phyloP scores from a whole-genome alignment of 2,888 invertebrate species.

The Cryptus viduatorius region DNA sequence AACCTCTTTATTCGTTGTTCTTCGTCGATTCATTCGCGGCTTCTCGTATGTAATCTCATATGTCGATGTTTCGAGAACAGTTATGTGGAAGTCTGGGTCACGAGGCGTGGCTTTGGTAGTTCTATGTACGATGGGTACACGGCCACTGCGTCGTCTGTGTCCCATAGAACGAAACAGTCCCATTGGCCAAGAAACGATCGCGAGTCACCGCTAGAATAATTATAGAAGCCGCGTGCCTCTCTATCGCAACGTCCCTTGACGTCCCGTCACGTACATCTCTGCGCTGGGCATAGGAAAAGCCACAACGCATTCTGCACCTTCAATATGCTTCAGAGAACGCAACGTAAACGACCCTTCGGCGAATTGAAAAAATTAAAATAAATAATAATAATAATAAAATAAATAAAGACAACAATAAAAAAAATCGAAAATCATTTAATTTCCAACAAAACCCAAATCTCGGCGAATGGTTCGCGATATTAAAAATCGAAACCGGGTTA shows the following conservation, averaged over 20 bases:
- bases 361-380: conserved; percentile 41
- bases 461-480: not conserved
- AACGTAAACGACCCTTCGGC: conserved; percentile 21
- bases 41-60: conserved; percentile 18
- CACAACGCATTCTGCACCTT: conserved; percentile 49
- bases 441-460: not conserved
- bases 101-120: conserved; percentile 84
- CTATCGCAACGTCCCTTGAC: conserved; percentile 64
- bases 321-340: not conserved
- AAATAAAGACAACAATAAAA: not conserved
- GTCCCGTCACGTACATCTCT: conserved; percentile 60
- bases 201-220: conserved; percentile 83
- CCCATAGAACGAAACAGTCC: conserved; percentile 83
- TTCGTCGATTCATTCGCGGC: conserved; percentile 49
- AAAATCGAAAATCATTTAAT: not conserved
- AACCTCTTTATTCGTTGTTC: conserved; percentile 8
- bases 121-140: conserved; percentile 62
- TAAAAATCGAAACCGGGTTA: conserved; percentile 53
- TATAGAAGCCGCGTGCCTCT: conserved; percentile 78
- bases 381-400: not conserved
- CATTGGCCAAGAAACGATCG: conserved; percentile 84
- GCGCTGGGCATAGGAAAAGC: conserved; percentile 32
- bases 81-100: conserved; percentile 85
- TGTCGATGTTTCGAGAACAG: conserved; percentile 83
- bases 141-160: conserved; percentile 77